phyloP scores from a whole-genome alignment of 2,888 invertebrate species.

The Bellardia bayeri region DNA sequence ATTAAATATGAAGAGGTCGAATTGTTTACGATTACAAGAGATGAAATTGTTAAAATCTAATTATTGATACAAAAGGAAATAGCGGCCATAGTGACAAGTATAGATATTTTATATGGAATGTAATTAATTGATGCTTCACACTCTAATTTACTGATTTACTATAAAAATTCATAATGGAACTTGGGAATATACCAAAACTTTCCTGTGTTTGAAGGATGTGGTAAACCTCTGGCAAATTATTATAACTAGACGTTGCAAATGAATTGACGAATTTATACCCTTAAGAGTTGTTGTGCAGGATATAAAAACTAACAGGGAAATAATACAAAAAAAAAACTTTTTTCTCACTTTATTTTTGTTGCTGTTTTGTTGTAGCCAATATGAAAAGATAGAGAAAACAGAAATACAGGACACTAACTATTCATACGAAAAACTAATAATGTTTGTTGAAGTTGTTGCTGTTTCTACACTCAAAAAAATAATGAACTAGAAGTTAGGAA shows the following conservation, averaged over 20 bases:
- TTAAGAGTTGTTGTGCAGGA: slow-evolving; percentile 9
- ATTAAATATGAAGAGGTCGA: not conserved
- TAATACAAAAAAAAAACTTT: slow-evolving; percentile 24
- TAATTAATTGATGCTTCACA: no score
- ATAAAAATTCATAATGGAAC: no score
- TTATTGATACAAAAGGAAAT: no score
- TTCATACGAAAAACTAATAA: slow-evolving; percentile 69
- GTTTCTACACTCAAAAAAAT: no score
- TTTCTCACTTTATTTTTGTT: slow-evolving; percentile 11
- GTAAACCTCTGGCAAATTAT: not conserved
- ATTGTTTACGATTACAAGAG: not conserved
- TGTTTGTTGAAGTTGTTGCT: slow-evolving; percentile 57
- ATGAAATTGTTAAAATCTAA: no score
- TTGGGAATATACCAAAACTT: no score
- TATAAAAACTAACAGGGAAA: slow-evolving; percentile 30
- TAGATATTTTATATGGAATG: no score
- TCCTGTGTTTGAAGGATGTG: not conserved
- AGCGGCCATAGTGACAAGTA: no score
- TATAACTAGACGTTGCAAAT: slow-evolving; percentile 2
- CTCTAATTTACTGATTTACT: no score
- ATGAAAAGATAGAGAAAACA: slow-evolving; percentile 12
- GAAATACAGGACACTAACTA: slow-evolving; percentile 52
- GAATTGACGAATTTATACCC: slow-evolving; percentile 6
- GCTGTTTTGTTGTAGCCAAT: slow-evolving; percentile 26
- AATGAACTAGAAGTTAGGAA: no score